These are phyloP conservation scores for Tetragonisca angustula DNA, from an alignment of 2,888 invertebrate species.

Conservation along the genomic window DNA sequence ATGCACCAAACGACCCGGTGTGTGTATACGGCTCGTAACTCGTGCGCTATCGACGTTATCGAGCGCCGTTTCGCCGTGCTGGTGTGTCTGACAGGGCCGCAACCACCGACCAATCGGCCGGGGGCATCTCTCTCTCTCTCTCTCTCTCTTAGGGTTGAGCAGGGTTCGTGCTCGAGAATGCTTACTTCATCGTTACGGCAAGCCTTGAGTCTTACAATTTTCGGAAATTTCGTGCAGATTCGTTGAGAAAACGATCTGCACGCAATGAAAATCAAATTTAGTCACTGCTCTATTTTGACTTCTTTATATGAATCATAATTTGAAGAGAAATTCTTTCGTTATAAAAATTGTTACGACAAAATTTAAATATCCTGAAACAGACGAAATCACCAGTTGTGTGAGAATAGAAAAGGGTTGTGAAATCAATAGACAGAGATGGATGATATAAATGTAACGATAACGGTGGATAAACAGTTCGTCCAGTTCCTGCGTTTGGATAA, in stretches of 20 bases:
- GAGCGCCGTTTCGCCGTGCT: constrained; percentile 40
- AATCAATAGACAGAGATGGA: no score
- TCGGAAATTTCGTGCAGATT: neutral
- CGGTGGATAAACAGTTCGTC: no score
- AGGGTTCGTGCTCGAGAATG: neutral
- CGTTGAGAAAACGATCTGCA: rapidly evolving
- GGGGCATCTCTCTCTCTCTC: neutral
- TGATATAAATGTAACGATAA: no score
- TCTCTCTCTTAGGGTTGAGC: neutral
- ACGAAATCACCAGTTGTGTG: no score
- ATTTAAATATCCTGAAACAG: no score
- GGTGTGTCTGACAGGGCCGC: constrained; percentile 44
- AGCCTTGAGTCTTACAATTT: neutral
- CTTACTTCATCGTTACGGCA: neutral
- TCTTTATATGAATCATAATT: no score
- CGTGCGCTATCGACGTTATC: constrained; percentile 60
- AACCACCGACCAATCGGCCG: constrained; percentile 5
- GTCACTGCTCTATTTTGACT: rapidly evolving
- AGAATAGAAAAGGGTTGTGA: no score
- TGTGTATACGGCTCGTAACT: constrained; percentile 47
- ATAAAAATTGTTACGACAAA: no score
- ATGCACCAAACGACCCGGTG: constrained; percentile 53
- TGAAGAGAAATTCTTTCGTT: no score
- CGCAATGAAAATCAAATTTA: neutral
- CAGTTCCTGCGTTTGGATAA: no score